phyloP scores from a whole-genome alignment of 2,113 vertebrate species.

The Gulo gulo region DNA sequence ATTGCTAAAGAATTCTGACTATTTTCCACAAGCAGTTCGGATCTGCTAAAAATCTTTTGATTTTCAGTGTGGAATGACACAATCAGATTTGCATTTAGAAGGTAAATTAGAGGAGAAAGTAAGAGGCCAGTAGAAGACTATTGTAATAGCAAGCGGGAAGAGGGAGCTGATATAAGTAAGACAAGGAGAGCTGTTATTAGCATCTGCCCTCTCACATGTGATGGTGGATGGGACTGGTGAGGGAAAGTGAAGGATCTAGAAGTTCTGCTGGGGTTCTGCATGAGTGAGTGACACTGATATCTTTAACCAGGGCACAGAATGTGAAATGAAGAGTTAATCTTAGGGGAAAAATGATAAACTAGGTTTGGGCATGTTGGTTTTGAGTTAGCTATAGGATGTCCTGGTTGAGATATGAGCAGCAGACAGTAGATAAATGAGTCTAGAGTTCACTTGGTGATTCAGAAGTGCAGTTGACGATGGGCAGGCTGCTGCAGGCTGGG shows the following conservation, averaged over 20 bases:
- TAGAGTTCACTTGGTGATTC: background rate
- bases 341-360: background rate
- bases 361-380: background rate
- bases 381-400: background rate
- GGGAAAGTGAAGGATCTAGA: background rate
- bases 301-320: background rate
- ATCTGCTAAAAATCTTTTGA: background rate
- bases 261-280: background rate
- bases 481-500: background rate
- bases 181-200: background rate
- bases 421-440: background rate
- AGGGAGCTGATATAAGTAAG: background rate
- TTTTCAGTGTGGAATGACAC: background rate
- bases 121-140: background rate
- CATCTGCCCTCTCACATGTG: background rate
- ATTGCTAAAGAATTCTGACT: background rate
- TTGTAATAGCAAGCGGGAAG: background rate
- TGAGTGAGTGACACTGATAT: background rate
- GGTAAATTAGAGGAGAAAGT: background rate
- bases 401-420: background rate
- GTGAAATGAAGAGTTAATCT: background rate
- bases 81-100: background rate
- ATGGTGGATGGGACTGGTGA: background rate
- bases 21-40: background rate
- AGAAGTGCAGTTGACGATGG: background rate